A percentile compares a stretch with the other conserved stretches of the same genome.
phyloP scores from a whole-genome alignment of 2,888 invertebrate genomes.

The Drosophila dives region DNA sequence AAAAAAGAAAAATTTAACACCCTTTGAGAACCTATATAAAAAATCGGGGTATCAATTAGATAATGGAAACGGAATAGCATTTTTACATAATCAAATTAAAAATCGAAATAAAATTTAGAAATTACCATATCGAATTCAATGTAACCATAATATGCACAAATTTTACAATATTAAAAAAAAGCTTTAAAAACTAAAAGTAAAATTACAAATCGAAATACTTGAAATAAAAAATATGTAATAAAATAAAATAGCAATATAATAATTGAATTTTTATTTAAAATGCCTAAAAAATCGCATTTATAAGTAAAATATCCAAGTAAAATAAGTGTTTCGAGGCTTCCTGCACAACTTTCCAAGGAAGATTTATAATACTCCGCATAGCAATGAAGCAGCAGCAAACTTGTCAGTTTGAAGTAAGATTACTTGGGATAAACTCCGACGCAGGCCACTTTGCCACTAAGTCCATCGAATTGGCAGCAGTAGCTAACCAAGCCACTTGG shows the following conservation, averaged over 20 bases:
- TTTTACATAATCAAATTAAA: neutral
- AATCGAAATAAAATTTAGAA: neutral
- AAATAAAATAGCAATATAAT: neutral
- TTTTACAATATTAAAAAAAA: neutral
- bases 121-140: neutral
- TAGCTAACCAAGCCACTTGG: slow-evolving; percentile 9
- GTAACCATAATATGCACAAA: neutral
- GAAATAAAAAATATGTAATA: neutral
- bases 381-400: slow-evolving; percentile 10
- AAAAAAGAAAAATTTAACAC: neutral
- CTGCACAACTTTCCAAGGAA: neutral
- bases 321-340: neutral
- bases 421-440: slow-evolving; percentile 10
- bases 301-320: neutral
- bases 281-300: accelerated
- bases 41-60: neutral
- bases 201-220: neutral
- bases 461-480: slow-evolving; percentile 41
- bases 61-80: neutral
- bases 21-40: neutral
- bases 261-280: no score
- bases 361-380: neutral
- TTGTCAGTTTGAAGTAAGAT: slow-evolving; percentile 31
- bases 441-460: slow-evolving; percentile 20
- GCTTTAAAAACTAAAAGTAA: neutral